phyloP scores from a whole-genome alignment of 2,888 invertebrate genomes.

The Abscondita cerata region DNA sequence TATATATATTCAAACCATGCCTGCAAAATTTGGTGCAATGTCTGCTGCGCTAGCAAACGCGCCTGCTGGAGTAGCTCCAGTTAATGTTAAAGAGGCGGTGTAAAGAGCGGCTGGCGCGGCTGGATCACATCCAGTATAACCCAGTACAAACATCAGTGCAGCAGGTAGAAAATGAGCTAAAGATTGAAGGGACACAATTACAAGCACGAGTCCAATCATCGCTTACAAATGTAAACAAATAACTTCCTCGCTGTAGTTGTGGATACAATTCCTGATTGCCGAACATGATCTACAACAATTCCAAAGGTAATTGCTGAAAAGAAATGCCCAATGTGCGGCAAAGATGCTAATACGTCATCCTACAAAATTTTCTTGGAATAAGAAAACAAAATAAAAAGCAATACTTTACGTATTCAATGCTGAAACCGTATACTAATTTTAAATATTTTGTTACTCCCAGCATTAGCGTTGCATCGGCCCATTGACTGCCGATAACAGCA shows the following conservation, averaged over 20 bases:
- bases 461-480: conserved; percentile 66
- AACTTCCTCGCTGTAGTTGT: conserved; percentile 65
- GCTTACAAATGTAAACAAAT: conserved; percentile 64
- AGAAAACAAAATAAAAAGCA: neutral
- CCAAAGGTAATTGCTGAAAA: conserved; percentile 65
- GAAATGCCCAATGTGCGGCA: conserved; percentile 66
- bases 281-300: conserved; percentile 64
- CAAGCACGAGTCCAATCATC: too few species aligned
- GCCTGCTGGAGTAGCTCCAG: conserved; percentile 66
- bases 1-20: conserved; percentile 42
- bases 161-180: conserved; percentile 66
- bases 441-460: conserved; percentile 66
- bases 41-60: conserved; percentile 67
- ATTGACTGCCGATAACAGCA: conserved; percentile 66
- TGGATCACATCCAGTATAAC: conserved; percentile 67
- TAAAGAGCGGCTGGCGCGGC: conserved; percentile 65
- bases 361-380: conserved; percentile 42
- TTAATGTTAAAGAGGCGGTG: conserved; percentile 64
- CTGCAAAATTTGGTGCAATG: conserved; percentile 63
- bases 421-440: conserved; percentile 66
- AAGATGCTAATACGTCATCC: conserved; percentile 64
- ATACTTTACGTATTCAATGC: conserved; percentile 61
- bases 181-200: neutral
- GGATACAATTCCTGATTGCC: conserved; percentile 62
- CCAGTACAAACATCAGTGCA: conserved; percentile 65